Percentiles rank a stretch among this genome's conserved stretches.
Evolutionary conservation across 2,797 vertebrate genomes (phyloP).

Genomic region (Nyctalus aviator): DNA sequence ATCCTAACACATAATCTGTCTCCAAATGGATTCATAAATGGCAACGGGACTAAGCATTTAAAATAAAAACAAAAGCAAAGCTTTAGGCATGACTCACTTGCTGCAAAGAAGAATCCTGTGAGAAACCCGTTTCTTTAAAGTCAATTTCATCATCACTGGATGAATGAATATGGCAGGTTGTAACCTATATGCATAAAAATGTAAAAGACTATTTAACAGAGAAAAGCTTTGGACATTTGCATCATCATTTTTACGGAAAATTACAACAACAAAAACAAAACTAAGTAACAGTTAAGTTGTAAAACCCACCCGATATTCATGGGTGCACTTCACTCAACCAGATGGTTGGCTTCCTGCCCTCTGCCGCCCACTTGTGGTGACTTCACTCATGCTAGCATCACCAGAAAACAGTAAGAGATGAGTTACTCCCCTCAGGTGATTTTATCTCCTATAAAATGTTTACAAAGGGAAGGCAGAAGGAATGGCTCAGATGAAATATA

Average conservation of each 20-base stretch:
- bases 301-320: not conserved
- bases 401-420: not conserved
- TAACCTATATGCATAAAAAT: conserved; percentile 89
- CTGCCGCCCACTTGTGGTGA: not conserved
- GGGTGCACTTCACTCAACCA: not conserved
- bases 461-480: not conserved
- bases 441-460: not conserved
- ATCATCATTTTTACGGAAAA: conserved; percentile 75
- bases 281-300: not conserved
- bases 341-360: not conserved
- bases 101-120: conserved; percentile 98
- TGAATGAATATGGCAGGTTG: conserved; percentile 98
- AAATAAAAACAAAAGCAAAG: conserved; percentile 78
- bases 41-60: conserved; percentile 71
- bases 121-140: conserved; percentile 98
- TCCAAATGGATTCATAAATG: conserved; percentile 33
- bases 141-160: conserved; percentile 99
- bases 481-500: not conserved
- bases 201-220: conserved; percentile 80
- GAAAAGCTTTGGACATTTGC: conserved; percentile 73
- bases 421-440: not conserved
- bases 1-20: conserved; percentile 34
- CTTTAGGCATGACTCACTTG: conserved; percentile 92
- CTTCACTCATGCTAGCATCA: not conserved
- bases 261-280: conserved; percentile 70